Evolutionary conservation across 2,797 vertebrate species (phyloP).

Genomic region (Jordanella pulchra): DNA sequence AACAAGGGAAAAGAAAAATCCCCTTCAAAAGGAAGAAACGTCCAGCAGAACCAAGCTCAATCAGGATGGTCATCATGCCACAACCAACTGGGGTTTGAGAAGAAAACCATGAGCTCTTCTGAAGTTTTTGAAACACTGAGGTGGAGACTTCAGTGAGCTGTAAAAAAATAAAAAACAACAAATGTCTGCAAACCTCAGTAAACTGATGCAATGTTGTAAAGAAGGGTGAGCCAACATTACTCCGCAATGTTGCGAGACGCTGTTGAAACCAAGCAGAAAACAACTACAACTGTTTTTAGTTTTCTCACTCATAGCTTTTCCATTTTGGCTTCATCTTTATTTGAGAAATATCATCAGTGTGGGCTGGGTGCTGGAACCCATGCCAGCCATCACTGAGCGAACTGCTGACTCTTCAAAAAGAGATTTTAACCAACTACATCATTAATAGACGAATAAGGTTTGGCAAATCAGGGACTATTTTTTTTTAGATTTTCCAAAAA

Average conservation of each 20-base stretch:
- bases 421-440: neutral
- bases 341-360: neutral
- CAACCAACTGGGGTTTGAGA: too few species aligned
- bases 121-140: neutral
- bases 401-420: neutral
- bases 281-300: neutral
- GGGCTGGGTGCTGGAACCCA: neutral
- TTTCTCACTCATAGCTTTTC: neutral
- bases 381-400: neutral
- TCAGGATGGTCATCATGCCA: too few species aligned
- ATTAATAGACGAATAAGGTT: neutral
- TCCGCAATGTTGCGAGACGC: neutral
- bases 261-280: neutral
- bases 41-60: too few species aligned
- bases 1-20: too few species aligned
- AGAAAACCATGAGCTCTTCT: neutral
- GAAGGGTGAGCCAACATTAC: too few species aligned
- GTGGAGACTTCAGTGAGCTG: neutral
- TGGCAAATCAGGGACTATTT: neutral
- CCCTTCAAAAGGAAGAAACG: too few species aligned
- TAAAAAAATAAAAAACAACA: neutral
- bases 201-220: neutral
- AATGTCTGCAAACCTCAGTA: neutral
- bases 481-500: neutral
- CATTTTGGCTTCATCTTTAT: constrained; percentile 5